Percentiles rank a stretch among this genome's conserved stretches.
phyloP scores from a whole-genome alignment of 2,113 vertebrate species.

The Phrynocephalus versicolor region DNA sequence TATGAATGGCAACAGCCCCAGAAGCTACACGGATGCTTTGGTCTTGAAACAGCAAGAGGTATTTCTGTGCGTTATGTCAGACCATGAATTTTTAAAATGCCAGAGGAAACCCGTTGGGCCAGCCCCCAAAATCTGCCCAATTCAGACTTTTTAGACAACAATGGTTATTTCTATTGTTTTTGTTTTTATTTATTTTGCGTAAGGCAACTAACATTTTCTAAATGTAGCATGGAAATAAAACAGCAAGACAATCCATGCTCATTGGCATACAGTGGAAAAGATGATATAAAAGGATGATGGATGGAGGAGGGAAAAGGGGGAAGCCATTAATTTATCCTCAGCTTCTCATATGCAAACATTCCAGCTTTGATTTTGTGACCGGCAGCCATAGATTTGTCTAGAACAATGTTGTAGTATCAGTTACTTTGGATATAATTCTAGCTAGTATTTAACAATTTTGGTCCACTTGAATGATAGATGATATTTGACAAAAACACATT shows the following conservation, averaged over 20 bases:
- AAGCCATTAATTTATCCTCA: too few species aligned
- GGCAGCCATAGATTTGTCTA: too few species aligned
- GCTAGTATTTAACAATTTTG: too few species aligned
- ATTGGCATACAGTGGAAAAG: neutral
- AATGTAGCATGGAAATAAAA: neutral
- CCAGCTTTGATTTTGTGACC: too few species aligned
- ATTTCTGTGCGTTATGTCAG: neutral
- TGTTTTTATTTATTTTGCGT: too few species aligned
- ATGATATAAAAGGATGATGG: neutral
- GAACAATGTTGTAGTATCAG: too few species aligned
- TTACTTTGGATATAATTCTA: too few species aligned
- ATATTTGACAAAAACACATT: too few species aligned
- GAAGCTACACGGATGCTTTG: conserved; percentile 73
- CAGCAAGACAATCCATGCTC: too few species aligned
- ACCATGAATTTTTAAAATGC: neutral
- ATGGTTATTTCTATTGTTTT: neutral
- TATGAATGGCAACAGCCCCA: conserved; percentile 7
- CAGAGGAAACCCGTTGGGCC: neutral
- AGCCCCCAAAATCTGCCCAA: neutral
- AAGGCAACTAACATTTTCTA: neutral
- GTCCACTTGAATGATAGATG: too few species aligned
- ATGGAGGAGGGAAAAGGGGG: neutral
- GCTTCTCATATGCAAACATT: too few species aligned
- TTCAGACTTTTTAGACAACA: neutral
- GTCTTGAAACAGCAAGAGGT: conserved; percentile 74